A percentile compares a stretch with the other conserved stretches of the same genome.
Evolutionary conservation across 1,140 invertebrate genomes (phyloP).

Genomic region (Eurosta solidaginis): DNA sequence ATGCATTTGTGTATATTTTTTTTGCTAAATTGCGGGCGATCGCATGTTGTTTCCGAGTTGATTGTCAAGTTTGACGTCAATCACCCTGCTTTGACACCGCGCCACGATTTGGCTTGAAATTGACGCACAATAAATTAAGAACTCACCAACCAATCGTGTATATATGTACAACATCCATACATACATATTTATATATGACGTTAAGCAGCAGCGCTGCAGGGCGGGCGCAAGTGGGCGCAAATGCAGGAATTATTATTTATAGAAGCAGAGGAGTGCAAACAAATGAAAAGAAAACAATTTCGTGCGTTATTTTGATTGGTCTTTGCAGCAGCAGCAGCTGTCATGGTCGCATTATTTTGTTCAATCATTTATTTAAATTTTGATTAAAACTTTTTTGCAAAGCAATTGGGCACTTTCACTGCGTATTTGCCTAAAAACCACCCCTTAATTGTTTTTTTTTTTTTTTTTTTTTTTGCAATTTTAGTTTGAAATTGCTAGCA

Average conservation of each 20-base stretch:
- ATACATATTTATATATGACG: no score
- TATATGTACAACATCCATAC: no score
- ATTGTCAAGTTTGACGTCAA: constrained; percentile 56
- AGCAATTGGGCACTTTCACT: background rate
- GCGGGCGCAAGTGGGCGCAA: background rate
- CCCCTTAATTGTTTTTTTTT: background rate
- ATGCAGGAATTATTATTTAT: background rate
- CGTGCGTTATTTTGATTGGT: no score
- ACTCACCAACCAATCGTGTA: constrained; percentile 31
- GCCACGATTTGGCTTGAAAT: constrained; percentile 36
- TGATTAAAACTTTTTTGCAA: background rate
- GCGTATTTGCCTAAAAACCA: background rate
- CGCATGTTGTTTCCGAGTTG: constrained; percentile 32
- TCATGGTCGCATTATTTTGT: no score
- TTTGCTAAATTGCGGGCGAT: constrained; percentile 21
- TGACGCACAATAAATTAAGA: constrained; percentile 48
- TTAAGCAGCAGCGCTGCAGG: background rate
- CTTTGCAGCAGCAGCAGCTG: no score
- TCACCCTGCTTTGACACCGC: constrained; percentile 46
- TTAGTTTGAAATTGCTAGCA: no score
- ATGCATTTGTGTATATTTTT: no score
- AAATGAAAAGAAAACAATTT: no score
- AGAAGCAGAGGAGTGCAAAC: no score
- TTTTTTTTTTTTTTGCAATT: no score
- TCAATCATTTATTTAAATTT: background rate